Evolutionary conservation across 1,140 invertebrate genomes (phyloP).

Genomic region (Lerema accius): DNA sequence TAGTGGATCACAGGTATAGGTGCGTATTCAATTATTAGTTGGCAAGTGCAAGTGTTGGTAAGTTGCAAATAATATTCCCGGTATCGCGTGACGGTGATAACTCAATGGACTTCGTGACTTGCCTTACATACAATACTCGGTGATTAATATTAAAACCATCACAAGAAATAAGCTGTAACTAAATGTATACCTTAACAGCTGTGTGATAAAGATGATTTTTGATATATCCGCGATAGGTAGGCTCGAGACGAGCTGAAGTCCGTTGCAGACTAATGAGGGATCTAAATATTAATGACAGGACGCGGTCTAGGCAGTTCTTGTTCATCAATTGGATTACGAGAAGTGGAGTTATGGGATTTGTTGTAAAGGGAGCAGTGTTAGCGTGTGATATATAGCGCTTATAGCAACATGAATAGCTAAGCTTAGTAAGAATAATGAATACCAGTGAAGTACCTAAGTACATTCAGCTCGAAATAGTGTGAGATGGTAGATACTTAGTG

Average conservation of each 20-base stretch:
- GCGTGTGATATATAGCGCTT: not conserved
- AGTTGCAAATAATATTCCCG: not conserved
- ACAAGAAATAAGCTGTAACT: not conserved
- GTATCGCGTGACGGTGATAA: not conserved
- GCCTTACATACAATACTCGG: not conserved
- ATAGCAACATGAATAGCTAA: not conserved
- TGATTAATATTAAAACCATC: slow-evolving; percentile 6
- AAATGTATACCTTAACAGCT: not conserved
- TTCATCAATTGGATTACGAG: slow-evolving; percentile 42
- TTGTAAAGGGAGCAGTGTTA: slow-evolving; percentile 14
- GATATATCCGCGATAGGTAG: not conserved
- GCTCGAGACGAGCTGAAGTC: not conserved
- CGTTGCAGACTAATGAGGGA: slow-evolving; percentile 8
- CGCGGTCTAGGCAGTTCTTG: slow-evolving; percentile 43
- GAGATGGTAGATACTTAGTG: too few species aligned
- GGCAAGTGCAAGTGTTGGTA: slow-evolving; percentile 2
- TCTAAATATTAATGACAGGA: slow-evolving; percentile 44
- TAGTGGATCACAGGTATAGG: too few species aligned
- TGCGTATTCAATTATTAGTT: not conserved
- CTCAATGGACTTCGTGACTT: slow-evolving; percentile 17
- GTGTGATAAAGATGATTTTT: not conserved
- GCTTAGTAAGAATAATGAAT: too few species aligned
- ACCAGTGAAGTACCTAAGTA: too few species aligned
- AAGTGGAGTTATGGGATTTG: slow-evolving; percentile 14
- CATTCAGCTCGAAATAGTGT: too few species aligned